Evolutionary conservation across 2,113 vertebrate species (phyloP).

Genomic region (Toxotes chatareus): DNA sequence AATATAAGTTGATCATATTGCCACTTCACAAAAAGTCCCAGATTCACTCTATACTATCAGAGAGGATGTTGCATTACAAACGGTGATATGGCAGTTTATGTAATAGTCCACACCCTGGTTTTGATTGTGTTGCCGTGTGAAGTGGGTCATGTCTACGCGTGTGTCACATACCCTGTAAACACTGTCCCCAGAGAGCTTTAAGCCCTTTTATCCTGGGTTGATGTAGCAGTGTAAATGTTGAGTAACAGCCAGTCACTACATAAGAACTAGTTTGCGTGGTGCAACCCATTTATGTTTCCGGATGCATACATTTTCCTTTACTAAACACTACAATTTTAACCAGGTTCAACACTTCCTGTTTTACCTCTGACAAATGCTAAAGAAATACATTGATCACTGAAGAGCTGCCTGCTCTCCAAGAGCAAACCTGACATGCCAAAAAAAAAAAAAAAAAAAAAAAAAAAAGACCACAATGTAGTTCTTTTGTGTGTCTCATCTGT

Average conservation of each 20-base stretch:
- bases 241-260: background rate
- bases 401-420: conserved; percentile 17
- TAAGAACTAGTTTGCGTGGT: background rate
- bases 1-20: no score
- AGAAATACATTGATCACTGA: conserved; percentile 6
- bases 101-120: conserved; percentile 33
- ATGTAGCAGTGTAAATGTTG: conserved; percentile 1
- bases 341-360: background rate
- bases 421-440: conserved; percentile 25
- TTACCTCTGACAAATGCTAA: background rate
- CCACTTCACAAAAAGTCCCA: background rate
- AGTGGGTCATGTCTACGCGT: conserved; percentile 51
- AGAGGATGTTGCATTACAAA: conserved; percentile 9
- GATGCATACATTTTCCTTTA: background rate
- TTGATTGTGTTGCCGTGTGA: conserved; percentile 44
- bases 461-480: background rate
- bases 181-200: conserved; percentile 24
- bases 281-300: background rate
- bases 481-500: conserved; percentile 30
- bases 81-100: conserved; percentile 28
- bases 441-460: background rate
- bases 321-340: background rate
- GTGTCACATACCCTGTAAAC: conserved; percentile 10
- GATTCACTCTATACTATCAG: background rate
- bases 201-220: conserved; percentile 20